Evolutionary conservation across 2,113 vertebrate genomes (phyloP).

Genomic region (Podilymbus podiceps): DNA sequence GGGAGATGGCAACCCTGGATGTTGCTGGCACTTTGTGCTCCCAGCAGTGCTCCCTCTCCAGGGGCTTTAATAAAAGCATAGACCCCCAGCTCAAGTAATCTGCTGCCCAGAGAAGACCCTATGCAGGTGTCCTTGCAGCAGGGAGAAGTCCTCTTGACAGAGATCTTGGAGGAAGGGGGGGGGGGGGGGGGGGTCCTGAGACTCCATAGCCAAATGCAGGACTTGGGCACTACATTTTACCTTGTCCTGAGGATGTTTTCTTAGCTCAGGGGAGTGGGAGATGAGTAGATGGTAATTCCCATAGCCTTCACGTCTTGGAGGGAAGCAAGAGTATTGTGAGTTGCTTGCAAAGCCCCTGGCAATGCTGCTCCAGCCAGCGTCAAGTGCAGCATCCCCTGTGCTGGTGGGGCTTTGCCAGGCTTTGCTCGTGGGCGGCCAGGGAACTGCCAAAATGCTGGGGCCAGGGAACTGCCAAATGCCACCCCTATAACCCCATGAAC

Average conservation of each 20-base stretch:
- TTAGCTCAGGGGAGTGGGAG: not conserved
- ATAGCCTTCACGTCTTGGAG: accelerated
- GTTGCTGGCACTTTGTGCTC: not conserved
- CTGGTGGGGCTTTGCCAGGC: not conserved
- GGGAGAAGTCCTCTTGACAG: not conserved
- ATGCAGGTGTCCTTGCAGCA: not conserved
- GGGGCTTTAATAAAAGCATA: not conserved
- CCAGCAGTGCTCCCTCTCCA: not conserved
- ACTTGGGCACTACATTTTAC: not conserved
- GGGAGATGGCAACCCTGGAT: not conserved
- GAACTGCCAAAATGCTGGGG: accelerated
- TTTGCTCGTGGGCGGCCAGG: not conserved
- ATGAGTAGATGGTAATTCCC: not conserved
- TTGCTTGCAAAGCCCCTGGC: not conserved
- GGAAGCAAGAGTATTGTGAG: not conserved
- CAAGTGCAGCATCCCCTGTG: not conserved
- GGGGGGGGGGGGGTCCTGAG: not conserved
- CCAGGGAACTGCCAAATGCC: not conserved
- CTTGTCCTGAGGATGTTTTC: accelerated
- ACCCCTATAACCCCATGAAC: not conserved
- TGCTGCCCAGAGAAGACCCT: not conserved
- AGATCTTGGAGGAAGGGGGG: not conserved
- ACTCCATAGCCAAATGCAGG: not conserved
- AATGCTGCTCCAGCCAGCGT: accelerated
- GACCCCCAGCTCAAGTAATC: not conserved